Percentiles rank a stretch among this genome's conserved stretches.
phyloP scores from a whole-genome alignment of 2,888 invertebrate species.

The Monopis laevigella region DNA sequence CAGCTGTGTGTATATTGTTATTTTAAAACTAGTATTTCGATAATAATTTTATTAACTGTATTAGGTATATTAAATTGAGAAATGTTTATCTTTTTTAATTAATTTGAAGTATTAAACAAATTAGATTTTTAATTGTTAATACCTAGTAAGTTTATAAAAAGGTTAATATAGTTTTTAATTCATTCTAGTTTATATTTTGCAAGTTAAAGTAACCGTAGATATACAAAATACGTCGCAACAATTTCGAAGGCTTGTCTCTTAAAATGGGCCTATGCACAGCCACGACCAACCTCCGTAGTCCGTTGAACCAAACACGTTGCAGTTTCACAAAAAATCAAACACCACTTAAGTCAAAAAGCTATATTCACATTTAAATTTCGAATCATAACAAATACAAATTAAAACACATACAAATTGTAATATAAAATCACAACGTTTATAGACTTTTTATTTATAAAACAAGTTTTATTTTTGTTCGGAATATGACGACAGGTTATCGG shows the following conservation, averaged over 20 bases:
- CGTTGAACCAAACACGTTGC: slow-evolving; percentile 67
- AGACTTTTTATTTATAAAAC: slow-evolving; percentile 32
- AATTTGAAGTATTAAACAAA: too few relatives aligned
- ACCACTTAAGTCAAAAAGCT: slow-evolving; percentile 40
- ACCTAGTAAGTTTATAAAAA: too few relatives aligned
- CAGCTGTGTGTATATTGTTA: too few relatives aligned
- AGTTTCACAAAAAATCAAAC: slow-evolving; percentile 60
- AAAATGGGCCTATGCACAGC: slow-evolving; percentile 42
- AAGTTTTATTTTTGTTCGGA: slow-evolving; percentile 48
- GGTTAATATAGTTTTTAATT: too few relatives aligned
- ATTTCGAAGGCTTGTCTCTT: slow-evolving; percentile 30
- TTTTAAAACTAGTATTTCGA: too few relatives aligned
- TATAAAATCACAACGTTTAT: background rate
- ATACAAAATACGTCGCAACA: slow-evolving; percentile 36
- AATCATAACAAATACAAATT: slow-evolving; percentile 23
- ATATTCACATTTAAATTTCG: slow-evolving; percentile 26
- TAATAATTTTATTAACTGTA: too few relatives aligned
- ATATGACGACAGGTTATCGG: slow-evolving; percentile 49
- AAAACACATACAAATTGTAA: slow-evolving; percentile 18
- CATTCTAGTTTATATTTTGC: too few relatives aligned
- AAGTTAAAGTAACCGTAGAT: too few relatives aligned
- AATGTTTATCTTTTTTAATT: too few relatives aligned
- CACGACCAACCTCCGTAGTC: slow-evolving; percentile 62
- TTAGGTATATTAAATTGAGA: too few relatives aligned
- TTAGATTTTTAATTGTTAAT: too few relatives aligned